Base-by-base conservation (phyloP, 1,140 invertebrate genomes). In the Portunus trituberculatus region DNA sequence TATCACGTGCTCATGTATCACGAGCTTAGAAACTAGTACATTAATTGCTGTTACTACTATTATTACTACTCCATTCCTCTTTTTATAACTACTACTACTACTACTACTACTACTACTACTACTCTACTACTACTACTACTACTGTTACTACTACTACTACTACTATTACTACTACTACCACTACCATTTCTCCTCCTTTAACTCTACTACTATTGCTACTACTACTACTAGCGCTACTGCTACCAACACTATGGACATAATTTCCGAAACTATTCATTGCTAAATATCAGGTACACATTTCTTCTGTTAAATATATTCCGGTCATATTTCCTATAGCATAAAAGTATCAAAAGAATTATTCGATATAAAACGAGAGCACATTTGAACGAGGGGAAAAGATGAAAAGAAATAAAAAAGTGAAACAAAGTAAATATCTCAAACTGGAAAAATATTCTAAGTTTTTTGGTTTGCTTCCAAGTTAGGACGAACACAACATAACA, bases 91-190 rank as follows among this genome's bases (percentile, higher is more conserved):
- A 76, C 59, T 76, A 76, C 59, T 76, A 76, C 59, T 76, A 76
- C 59, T 76, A 76, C 59, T 76, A 76, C 59, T 76, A 76, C 59
- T 76, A 76, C 59, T 76, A 76, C 59, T 76, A 76, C 59, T 76
- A 76, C 59, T 76, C n/a, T 76, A 76, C 59, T 76, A 76, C 59
- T 76, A 76, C 59, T 76, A 76, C 59, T 76, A 25, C 59, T 76
- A 25, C 59, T 76, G 59, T 20, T 76, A 76, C 59, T 76, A 25
- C 59, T 76, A 76, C 59, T 76, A 76, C 59, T 76, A 76, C 59
- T 76, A 76, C 67, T 76, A 76, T 25, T 76, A 76, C 8, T 76
- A 76, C 67, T 76, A 76, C 67, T 76, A 76, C 67, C n/a, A 76
- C 67, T 76, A 76, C 67, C n/a, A 76, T 25, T n/a, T 2, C n/a